phyloP scores from a whole-genome alignment of 1,140 invertebrate species.

The Cotesia chilonis region DNA sequence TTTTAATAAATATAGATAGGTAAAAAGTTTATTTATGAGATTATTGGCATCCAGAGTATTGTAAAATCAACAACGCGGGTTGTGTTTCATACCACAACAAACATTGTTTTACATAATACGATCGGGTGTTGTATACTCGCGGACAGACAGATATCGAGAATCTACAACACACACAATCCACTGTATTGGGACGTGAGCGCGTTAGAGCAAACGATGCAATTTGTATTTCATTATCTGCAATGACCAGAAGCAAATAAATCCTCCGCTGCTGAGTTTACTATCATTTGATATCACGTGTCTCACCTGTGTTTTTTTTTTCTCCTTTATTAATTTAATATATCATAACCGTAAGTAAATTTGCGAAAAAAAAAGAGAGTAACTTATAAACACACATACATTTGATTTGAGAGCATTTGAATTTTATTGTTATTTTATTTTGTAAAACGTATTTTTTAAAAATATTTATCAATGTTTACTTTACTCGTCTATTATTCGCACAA shows the following conservation, averaged over 20 bases:
- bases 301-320: background rate
- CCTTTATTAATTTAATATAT: no score
- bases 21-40: background rate
- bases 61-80: conserved; percentile 10
- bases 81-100: conserved; percentile 14
- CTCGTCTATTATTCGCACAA: background rate
- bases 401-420: no score
- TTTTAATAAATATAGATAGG: no score
- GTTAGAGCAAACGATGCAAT: conserved; percentile 22
- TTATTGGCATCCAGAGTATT: background rate
- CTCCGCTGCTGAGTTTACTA: background rate
- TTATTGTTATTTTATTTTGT: no score
- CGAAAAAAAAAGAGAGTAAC: no score
- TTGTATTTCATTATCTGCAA: conserved; percentile 37
- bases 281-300: background rate
- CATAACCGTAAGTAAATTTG: no score
- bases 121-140: background rate
- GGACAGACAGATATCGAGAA: conserved; percentile 2
- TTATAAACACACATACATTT: no score
- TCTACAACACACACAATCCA: conserved; percentile 13
- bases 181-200: background rate
- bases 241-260: conserved; percentile 26
- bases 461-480: background rate
- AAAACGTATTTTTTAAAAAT: no score
- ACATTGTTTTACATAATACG: conserved; percentile 18